Conservation (phyloP, 2,113 vertebrate species). For the Jacana jacana region DNA sequence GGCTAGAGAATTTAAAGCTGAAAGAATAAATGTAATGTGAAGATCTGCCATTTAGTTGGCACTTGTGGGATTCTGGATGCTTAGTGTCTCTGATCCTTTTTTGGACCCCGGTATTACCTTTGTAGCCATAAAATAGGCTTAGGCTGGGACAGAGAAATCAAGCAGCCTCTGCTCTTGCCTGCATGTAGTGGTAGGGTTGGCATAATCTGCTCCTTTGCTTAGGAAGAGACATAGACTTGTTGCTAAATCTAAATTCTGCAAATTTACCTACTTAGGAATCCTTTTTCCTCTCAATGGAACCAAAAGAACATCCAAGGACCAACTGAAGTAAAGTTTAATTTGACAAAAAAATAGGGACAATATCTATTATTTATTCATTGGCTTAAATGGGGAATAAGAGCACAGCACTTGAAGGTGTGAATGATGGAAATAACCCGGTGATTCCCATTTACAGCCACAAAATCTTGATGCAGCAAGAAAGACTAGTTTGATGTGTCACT, state of each 20-base stretch:
- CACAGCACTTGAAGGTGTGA: neutral
- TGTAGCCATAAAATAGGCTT: neutral
- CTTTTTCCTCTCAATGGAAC: neutral
- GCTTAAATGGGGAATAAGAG: neutral
- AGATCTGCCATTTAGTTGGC: neutral
- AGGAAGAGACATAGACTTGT: neutral
- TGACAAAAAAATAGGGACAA: constrained; percentile 5
- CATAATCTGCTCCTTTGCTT: neutral
- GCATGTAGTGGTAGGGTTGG: neutral
- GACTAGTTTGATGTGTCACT: neutral
- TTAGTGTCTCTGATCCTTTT: neutral
- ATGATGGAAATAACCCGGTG: neutral
- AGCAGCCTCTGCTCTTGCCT: neutral
- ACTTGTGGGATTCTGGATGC: neutral
- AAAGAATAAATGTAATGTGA: neutral
- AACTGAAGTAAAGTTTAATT: neutral
- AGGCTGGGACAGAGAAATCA: neutral
- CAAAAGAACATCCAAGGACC: neutral
- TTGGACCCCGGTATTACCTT: neutral
- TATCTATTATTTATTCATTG: constrained; percentile 5
- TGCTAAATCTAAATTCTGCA: neutral
- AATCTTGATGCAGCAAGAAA: neutral
- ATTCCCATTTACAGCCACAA: neutral
- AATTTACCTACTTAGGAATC: neutral
- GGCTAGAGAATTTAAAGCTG: neutral